phyloP scores from a whole-genome alignment of 2,888 invertebrate species.

The Miltochrista miniata region DNA sequence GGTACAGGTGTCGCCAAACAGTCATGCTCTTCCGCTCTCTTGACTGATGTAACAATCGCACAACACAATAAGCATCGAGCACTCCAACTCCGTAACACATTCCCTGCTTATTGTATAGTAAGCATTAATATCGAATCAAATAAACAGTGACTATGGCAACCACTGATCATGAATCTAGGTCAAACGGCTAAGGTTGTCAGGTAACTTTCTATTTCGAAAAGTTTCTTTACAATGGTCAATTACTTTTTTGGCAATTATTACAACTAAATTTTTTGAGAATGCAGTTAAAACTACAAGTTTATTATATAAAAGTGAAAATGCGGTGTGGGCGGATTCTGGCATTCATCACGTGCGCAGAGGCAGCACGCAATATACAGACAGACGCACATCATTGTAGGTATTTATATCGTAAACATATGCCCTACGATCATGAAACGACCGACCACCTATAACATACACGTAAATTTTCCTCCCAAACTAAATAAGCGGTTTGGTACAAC shows the following conservation, averaged over 20 bases:
- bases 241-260: constrained; percentile 3
- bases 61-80: constrained; percentile 15
- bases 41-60: constrained; percentile 36
- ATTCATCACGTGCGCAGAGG: constrained; percentile 54
- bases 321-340: constrained; percentile 73
- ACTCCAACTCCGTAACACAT: not conserved
- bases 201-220: constrained; percentile 40
- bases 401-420: constrained; percentile 79
- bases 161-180: constrained; percentile 50
- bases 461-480: constrained; percentile 41
- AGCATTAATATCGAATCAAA: constrained; percentile 38
- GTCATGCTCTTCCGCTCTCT: constrained; percentile 41
- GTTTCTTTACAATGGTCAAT: constrained; percentile 20
- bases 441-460: constrained; percentile 51
- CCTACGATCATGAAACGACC: constrained; percentile 53
- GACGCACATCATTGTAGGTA: constrained; percentile 50
- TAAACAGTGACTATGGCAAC: constrained; percentile 50
- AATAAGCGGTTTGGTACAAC: constrained; percentile 23
- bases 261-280: no score
- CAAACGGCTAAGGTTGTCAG: constrained; percentile 39
- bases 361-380: constrained; percentile 40
- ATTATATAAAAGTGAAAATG: constrained; percentile 11
- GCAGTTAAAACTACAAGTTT: no score
- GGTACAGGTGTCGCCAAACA: constrained; percentile 35
- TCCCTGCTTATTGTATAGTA: constrained; percentile 18